Evolutionary conservation across 2,797 vertebrate species (phyloP), one percentile per base, ranked within the genome.

Genomic region (Tauraco hartlaubi): DNA sequence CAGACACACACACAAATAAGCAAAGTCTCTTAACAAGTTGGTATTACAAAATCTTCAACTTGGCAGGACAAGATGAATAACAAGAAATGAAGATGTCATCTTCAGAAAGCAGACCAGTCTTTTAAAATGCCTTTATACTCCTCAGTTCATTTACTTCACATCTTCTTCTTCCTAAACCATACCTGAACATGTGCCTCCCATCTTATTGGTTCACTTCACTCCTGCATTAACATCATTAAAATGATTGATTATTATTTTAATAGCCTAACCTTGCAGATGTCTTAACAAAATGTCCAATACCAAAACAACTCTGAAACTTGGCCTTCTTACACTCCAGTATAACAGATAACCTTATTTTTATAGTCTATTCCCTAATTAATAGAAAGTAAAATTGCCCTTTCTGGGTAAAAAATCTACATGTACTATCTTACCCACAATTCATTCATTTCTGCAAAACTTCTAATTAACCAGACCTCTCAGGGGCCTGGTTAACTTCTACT

Each of bases 401-500:
- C 90, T 92, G 56, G 25, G 43, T 90, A 92, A 87, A 87, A 92
- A 94, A 84, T 74, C 48, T 92, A 44, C 33, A 9, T 67, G 31
- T 59, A 48, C 35, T 33, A 4, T 84, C 55, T 88, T 92, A 85
- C 69, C 76, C 43, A 93, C 72, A 79, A 79, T 88, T 92, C 88
- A 87, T 82, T 95, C 67, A 73, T 55, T 90, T 85, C 48, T 92
- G 55, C 77, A 90, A 89, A 96, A 92, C 83, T 91, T 86, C 85
- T 96, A 89, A 96, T 96, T 96, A 95, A 93, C 74, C 41, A 91
- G 56, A 37, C 48, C 63, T 96, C 93, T 96, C 85, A 63, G 49
- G 86, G 83, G 95, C 37, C 93, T 88, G 95, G 94, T 94, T 95
- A 95, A 86, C 90, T 94, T 94, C 85, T 87, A 88, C 85, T 92